Conservation (phyloP, 2,888 invertebrate genomes). For the Antitype chi region DNA sequence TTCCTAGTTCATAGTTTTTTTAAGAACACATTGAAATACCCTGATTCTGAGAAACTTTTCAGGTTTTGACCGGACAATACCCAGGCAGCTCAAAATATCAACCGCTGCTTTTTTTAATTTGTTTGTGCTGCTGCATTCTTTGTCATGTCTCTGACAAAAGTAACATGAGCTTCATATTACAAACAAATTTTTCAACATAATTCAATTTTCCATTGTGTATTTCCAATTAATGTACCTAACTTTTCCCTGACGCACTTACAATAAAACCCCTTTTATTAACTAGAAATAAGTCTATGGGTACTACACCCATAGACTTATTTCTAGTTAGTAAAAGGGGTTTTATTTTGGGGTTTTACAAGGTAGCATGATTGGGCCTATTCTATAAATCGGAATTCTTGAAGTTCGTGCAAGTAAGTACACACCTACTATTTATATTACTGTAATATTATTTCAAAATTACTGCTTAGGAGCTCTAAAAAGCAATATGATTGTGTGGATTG, state of each 20-base stretch:
- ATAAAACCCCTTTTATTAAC: too few relatives aligned
- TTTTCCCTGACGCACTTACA: neutral
- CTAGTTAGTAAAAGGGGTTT: neutral
- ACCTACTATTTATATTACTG: too few relatives aligned
- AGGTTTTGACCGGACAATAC: neutral
- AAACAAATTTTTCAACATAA: neutral
- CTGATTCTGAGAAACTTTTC: conserved; percentile 15
- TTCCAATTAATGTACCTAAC: neutral
- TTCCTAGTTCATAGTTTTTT: neutral
- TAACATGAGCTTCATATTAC: neutral
- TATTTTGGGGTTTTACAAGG: neutral
- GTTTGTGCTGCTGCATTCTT: neutral
- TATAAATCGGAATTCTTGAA: neutral
- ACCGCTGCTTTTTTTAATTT: neutral
- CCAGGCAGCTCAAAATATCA: neutral
- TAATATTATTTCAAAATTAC: neutral
- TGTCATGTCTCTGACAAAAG: neutral
- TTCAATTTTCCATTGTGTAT: neutral
- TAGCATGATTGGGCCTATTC: neutral
- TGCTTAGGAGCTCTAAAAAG: neutral
- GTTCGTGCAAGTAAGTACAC: neutral
- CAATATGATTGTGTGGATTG: neutral
- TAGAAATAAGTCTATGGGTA: too few relatives aligned
- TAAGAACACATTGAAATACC: neutral
- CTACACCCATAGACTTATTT: neutral